These are phyloP conservation scores for Acinonyx jubatus DNA, from an alignment of 2,113 vertebrate genomes.

Conservation along the genomic window DNA sequence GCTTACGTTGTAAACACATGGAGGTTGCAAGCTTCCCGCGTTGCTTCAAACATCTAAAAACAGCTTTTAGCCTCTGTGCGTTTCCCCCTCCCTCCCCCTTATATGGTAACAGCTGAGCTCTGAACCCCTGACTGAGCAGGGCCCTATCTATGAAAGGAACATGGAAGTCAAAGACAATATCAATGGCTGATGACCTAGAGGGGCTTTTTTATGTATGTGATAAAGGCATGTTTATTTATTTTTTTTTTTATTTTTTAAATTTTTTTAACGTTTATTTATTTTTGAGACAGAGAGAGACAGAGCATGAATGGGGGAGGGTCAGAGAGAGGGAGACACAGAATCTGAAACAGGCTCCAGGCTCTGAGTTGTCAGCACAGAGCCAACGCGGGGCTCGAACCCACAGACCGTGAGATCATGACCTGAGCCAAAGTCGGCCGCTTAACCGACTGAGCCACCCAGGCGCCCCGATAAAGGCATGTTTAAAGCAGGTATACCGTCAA, in stretches of 20 bases:
- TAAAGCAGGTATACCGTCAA: not conserved
- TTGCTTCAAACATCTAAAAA: slow-evolving; percentile 38
- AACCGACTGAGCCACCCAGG: too few relatives aligned
- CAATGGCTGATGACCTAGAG: not conserved
- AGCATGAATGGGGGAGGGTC: too few relatives aligned
- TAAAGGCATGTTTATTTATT: not conserved
- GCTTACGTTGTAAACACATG: not conserved
- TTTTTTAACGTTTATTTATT: too few relatives aligned
- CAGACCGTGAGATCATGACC: too few relatives aligned
- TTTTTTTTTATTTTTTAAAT: too few relatives aligned
- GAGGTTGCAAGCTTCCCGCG: slow-evolving; percentile 10
- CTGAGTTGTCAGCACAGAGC: too few relatives aligned
- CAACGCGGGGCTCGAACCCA: too few relatives aligned
- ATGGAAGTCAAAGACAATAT: not conserved
- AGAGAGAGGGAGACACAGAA: too few relatives aligned
- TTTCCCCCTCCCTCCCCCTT: not conserved
- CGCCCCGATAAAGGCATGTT: not conserved
- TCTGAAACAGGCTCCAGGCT: too few relatives aligned
- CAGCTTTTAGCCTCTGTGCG: not conserved
- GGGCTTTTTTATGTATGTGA: not conserved
- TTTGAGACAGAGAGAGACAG: too few relatives aligned
- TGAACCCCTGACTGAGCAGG: not conserved
- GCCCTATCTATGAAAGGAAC: not conserved
- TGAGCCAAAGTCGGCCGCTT: too few relatives aligned
- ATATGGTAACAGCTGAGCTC: not conserved